Base-by-base conservation (phyloP, 2,113 vertebrate species). In the Vulpes lagopus region DNA sequence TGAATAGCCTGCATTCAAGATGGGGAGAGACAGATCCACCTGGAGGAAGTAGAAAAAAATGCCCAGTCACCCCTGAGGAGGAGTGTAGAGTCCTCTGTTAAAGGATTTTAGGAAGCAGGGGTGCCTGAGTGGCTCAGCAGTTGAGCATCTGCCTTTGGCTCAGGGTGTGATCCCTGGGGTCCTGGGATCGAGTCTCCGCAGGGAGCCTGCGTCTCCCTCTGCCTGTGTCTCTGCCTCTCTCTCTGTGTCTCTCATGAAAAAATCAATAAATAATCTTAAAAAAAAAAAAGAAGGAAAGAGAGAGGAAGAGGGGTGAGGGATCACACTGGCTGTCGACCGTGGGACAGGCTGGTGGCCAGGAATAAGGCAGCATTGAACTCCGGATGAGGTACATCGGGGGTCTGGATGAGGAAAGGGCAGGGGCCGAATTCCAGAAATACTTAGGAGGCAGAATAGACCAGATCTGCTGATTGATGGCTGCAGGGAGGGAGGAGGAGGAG, bases 361-460 rank as follows among this genome's bases (percentile, higher is more conserved):
- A 81, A 60, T 53, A 60, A 81, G 0, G 1, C 43, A 1, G 55
- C 35, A 30, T 2, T 64, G 49, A 64, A 51, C 14, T 78, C 27
- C 93, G 82, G 38, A 43, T 17, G 91, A 49, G 83, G 71, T 15
- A 9, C 51, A 0, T 0, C 30, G 86, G 67, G 55, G 74, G 53
- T 78, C 85, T 82, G 74, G 71, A 43, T 27, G 62, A 71, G 60
- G 73, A 89, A 92, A 51, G 38, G 95, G n/a, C 87, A 86, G 82
- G 53, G 92, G 38, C 69, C n/a, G 53, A 57, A 97, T 98, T 94
- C 97, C 98, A 96, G 95, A 94, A 95, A 98, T 96, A 90, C 87
- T 67, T 90, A 3, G 32, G 86, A 95, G 84, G 87, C 87, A 59
- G 92, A 81, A 38, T 0, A 79, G 51, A 65, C 55, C 67, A 43